Evolutionary conservation across 2,888 invertebrate genomes (phyloP).

Genomic region (Cotesia congregata): DNA sequence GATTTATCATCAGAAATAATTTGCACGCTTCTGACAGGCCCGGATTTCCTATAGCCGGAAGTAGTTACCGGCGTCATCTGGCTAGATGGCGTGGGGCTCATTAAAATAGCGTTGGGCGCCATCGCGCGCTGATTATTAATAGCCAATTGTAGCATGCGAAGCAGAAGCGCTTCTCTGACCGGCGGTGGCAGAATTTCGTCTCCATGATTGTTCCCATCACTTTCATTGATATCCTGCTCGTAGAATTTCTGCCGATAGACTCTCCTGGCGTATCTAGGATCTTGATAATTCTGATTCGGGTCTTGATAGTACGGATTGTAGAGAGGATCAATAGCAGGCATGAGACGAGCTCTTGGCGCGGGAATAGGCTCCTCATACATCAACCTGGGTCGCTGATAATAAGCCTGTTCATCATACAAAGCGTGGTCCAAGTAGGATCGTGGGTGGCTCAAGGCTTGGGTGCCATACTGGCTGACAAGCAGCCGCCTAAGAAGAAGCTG

Average conservation of each 20-base stretch:
- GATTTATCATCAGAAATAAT: slow-evolving; percentile 76
- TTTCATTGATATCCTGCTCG: slow-evolving; percentile 59
- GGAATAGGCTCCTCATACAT: slow-evolving; percentile 14
- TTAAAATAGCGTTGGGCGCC: background rate
- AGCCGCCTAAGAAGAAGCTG: slow-evolving; percentile 78
- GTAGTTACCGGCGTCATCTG: slow-evolving; percentile 64
- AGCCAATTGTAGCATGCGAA: slow-evolving; percentile 81
- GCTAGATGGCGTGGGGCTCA: slow-evolving; percentile 59
- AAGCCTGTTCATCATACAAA: slow-evolving; percentile 65
- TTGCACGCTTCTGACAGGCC: slow-evolving; percentile 79
- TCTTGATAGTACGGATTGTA: slow-evolving; percentile 60
- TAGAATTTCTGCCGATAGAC: slow-evolving; percentile 66
- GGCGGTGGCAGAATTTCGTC: slow-evolving; percentile 79
- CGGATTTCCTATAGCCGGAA: slow-evolving; percentile 70
- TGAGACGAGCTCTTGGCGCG: slow-evolving; percentile 45
- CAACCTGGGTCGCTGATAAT: slow-evolving; percentile 58
- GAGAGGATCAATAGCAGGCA: slow-evolving; percentile 53
- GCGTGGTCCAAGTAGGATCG: slow-evolving; percentile 66
- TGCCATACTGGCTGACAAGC: slow-evolving; percentile 74
- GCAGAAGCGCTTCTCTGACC: slow-evolving; percentile 79
- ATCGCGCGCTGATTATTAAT: slow-evolving; percentile 75
- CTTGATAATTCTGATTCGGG: slow-evolving; percentile 57
- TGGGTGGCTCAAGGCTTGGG: slow-evolving; percentile 64
- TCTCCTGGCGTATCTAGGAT: slow-evolving; percentile 61
- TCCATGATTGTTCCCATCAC: slow-evolving; percentile 58